These are phyloP conservation scores for Fulmarus glacialis DNA, from an alignment of 2,113 vertebrate genomes.

Conservation along the genomic window DNA sequence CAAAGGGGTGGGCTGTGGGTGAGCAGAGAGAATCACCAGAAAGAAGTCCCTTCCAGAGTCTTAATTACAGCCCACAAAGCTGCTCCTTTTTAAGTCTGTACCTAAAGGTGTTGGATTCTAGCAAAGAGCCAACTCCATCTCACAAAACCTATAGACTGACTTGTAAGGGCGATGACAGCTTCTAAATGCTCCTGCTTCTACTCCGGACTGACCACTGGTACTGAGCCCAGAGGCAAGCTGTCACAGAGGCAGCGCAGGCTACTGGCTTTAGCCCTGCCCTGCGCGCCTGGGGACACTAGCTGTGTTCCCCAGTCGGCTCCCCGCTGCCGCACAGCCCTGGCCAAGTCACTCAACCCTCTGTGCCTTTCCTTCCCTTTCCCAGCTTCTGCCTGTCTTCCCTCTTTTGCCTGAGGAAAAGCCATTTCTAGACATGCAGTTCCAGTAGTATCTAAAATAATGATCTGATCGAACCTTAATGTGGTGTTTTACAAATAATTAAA, in stretches of 20 bases:
- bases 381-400: background rate
- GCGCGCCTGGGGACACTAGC: accelerated
- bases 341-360: accelerated
- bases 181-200: background rate
- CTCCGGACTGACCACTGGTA: background rate
- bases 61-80: slow-evolving; percentile 1
- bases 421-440: background rate
- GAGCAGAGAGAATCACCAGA: background rate
- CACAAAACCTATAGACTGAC: background rate
- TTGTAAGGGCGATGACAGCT: background rate
- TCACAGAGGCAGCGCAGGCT: background rate
- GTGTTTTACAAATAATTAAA: background rate
- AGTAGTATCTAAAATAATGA: background rate
- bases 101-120: background rate
- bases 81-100: background rate
- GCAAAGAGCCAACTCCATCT: background rate
- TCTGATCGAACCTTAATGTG: background rate
- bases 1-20: slow-evolving; percentile 33
- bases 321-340: background rate
- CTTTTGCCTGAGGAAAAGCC: background rate
- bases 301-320: background rate
- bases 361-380: background rate
- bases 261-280: background rate
- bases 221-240: background rate
- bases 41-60: background rate